phyloP scores from a whole-genome alignment of 2,888 invertebrate genomes.

The Saturnia japonica region DNA sequence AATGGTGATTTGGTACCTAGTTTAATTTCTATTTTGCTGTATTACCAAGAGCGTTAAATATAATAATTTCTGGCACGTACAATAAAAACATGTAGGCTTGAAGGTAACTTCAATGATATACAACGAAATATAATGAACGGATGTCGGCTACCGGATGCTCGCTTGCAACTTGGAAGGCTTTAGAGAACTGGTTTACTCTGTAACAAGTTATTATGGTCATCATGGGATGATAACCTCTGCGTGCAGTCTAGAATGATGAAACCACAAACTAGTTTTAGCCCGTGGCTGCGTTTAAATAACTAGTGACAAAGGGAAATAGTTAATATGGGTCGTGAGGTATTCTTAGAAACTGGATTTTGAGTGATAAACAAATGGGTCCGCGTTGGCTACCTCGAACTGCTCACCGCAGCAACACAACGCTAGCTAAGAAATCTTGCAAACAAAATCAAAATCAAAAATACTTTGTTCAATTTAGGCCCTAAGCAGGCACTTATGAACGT shows the following conservation, averaged over 20 bases:
- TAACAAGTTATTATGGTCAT: constrained; percentile 11
- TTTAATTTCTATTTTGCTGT: too few relatives aligned
- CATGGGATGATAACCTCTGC: constrained; percentile 5
- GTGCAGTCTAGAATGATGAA: neutral
- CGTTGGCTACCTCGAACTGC: too few relatives aligned
- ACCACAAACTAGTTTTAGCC: neutral
- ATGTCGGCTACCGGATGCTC: constrained; percentile 40
- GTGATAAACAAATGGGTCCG: neutral
- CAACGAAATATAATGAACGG: constrained; percentile 13
- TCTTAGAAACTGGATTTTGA: neutral
- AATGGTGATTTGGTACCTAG: too few relatives aligned
- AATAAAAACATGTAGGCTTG: constrained; percentile 23
- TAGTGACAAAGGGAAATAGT: neutral
- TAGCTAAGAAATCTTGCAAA: too few relatives aligned
- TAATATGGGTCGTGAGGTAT: neutral
- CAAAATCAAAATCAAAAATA: too few relatives aligned
- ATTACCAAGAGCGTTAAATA: too few relatives aligned
- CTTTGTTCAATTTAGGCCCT: too few relatives aligned
- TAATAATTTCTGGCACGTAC: neutral
- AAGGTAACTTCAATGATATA: constrained; percentile 28
- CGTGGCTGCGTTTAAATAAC: neutral
- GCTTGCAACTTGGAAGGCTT: constrained; percentile 47
- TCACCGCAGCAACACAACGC: too few relatives aligned
- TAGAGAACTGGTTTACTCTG: constrained; percentile 39
- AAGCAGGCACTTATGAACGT: too few relatives aligned